Percentiles rank a stretch among this genome's conserved stretches.
Conservation (phyloP, 2,797 vertebrate species). For the Sebastes kiyomatsui region DNA sequence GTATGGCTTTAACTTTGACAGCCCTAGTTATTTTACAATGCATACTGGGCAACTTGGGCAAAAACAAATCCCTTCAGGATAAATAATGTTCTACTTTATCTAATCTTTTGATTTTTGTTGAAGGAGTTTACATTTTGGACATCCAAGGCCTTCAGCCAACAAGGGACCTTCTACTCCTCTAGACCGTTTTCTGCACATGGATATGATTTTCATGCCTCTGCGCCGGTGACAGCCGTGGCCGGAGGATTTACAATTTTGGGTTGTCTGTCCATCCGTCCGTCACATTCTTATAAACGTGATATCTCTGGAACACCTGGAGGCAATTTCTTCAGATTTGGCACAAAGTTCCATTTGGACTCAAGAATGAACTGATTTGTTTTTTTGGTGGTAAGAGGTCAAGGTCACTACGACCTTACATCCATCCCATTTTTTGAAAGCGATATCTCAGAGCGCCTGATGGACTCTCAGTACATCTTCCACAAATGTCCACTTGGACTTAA, state of each 20-base stretch:
- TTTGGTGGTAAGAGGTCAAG: fast-evolving
- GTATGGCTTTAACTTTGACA: too few relatives aligned
- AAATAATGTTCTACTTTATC: background rate
- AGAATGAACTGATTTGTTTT: too few relatives aligned
- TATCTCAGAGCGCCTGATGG: fast-evolving
- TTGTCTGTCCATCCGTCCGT: too few relatives aligned
- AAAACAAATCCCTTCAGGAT: background rate
- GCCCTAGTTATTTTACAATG: background rate
- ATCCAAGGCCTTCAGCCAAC: background rate
- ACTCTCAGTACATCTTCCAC: too few relatives aligned
- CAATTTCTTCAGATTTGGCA: too few relatives aligned
- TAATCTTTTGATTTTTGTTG: background rate
- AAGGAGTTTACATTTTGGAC: background rate
- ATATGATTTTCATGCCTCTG: background rate
- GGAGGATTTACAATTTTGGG: fast-evolving
- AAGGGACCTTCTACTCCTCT: background rate
- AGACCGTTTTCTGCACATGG: background rate
- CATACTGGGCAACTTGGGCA: background rate
- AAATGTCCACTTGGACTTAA: fast-evolving
- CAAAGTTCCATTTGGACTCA: too few relatives aligned
- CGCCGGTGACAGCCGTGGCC: too few relatives aligned
- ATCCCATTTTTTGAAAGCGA: too few relatives aligned
- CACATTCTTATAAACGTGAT: fast-evolving
- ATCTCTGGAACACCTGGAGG: too few relatives aligned
- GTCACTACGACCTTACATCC: too few relatives aligned